Evolutionary conservation across 1,140 invertebrate genomes (phyloP), one percentile per base, ranked within the genome.

Genomic region (Macrosteles quadrilineatus): DNA sequence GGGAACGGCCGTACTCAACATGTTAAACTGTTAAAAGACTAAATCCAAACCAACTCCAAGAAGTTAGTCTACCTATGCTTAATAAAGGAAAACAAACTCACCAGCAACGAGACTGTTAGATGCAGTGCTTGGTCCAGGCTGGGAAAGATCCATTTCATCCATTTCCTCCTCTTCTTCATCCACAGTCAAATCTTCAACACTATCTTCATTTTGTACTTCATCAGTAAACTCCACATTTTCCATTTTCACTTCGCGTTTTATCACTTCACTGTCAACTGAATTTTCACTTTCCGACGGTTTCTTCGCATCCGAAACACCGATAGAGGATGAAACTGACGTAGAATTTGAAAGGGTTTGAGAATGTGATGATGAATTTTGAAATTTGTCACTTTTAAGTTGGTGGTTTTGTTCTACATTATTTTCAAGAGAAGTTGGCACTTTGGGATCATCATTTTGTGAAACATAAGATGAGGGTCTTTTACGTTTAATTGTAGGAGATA

Each of bases 131-230:
- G 73, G 72, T 67, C 73, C 73, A 14, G 73, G 70, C 63, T 68
- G 63, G 19, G 73, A 74, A 55, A 71, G 36, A 53, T 73, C 72
- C 43, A 65, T 59, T 74, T 72, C 70, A 55, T 69, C 68, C 66
- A 70, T 68, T 69, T 71, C 70, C 40, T 71, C 73, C 53, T 65
- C 66, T 70, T 75, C 73, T 32, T 75, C 74, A 67, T 74, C 73
- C 40, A 74, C 30, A n/a, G 71, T 65, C 68, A 73, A 57, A 59
- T 75, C 74, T 64, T 73, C 74, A 11, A 73, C 72, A 73, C 73
- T 75, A 63, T 75, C 70, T 23, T 75, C 74, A 50, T 75, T 72
- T 14, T 69, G 64, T 43, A 69, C 68, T 47, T 72, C 72, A 23
- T 71, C 66, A 31, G 59, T 27, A 59, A 36, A 69, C 2, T 69